Percentiles rank a stretch among this genome's conserved stretches.
phyloP scores from a whole-genome alignment of 2,888 invertebrate species.

The Leptopilina syphax region DNA sequence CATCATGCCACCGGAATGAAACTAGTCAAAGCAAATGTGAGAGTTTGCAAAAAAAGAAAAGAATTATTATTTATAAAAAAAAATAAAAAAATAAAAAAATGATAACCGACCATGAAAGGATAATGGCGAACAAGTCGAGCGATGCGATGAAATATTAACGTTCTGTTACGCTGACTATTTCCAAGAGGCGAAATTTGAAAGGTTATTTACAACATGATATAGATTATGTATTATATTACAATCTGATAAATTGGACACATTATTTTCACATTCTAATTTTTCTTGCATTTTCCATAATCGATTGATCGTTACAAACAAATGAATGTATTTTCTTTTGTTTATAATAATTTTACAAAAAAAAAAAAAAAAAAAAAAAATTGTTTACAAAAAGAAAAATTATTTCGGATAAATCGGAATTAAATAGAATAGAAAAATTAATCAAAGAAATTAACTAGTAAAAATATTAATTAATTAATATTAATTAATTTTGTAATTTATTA shows the following conservation, averaged over 20 bases:
- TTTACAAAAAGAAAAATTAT: too few relatives aligned
- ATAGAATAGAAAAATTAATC: too few relatives aligned
- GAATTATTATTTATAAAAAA: too few relatives aligned
- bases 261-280: constrained; percentile 13
- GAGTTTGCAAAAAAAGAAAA: background rate
- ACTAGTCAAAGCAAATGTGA: constrained; percentile 4
- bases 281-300: background rate
- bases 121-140: constrained; percentile 30
- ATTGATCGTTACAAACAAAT: background rate
- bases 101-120: constrained; percentile 26
- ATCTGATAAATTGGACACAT: constrained; percentile 4
- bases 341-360: too few relatives aligned
- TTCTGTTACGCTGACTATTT: constrained; percentile 20
- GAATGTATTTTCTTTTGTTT: background rate
- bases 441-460: too few relatives aligned
- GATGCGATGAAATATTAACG: constrained; percentile 15
- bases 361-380: too few relatives aligned
- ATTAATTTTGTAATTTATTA: too few relatives aligned
- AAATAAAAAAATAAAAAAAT: background rate
- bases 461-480: too few relatives aligned
- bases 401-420: too few relatives aligned
- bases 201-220: constrained; percentile 4
- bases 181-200: constrained; percentile 24
- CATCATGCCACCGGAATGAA: background rate
- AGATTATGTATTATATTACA: constrained; percentile 2